Conservation (phyloP, 1,140 invertebrate genomes). For the Cotesia vestalis region DNA sequence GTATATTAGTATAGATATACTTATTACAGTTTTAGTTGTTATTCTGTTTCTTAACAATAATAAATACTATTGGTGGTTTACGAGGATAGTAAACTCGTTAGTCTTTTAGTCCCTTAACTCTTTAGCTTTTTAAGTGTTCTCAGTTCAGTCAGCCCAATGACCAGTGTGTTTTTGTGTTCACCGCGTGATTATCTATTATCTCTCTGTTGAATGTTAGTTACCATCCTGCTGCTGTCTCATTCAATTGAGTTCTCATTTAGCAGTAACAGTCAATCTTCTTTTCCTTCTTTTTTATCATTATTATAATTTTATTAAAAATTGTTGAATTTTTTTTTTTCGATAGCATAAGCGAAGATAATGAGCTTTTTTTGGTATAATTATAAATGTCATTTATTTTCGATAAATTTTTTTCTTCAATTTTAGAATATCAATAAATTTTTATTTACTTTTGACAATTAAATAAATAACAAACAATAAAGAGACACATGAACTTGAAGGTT, state of each 20-base stretch:
- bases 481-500: too few species aligned
- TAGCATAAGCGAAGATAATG: too few species aligned
- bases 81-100: conserved; percentile 41
- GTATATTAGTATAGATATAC: conserved; percentile 3
- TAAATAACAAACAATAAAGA: too few species aligned
- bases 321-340: too few species aligned
- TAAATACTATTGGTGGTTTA: conserved; percentile 51
- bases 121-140: too few species aligned
- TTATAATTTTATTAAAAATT: too few species aligned
- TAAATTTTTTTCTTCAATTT: not conserved
- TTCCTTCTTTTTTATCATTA: conserved; percentile 34
- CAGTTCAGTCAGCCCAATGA: too few species aligned
- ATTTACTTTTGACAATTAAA: not conserved
- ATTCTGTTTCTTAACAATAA: conserved; percentile 15
- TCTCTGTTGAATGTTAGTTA: conserved; percentile 54
- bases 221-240: conserved; percentile 44
- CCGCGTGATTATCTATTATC: conserved; percentile 64
- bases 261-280: conserved; percentile 24
- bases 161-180: conserved; percentile 55
- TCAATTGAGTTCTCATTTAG: conserved; percentile 60
- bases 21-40: not conserved
- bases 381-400: too few species aligned
- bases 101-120: too few species aligned
- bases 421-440: conserved; percentile 13
- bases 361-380: too few species aligned